Conservation (phyloP, 2,888 invertebrate genomes). For the Ornithoptera alexandrae region DNA sequence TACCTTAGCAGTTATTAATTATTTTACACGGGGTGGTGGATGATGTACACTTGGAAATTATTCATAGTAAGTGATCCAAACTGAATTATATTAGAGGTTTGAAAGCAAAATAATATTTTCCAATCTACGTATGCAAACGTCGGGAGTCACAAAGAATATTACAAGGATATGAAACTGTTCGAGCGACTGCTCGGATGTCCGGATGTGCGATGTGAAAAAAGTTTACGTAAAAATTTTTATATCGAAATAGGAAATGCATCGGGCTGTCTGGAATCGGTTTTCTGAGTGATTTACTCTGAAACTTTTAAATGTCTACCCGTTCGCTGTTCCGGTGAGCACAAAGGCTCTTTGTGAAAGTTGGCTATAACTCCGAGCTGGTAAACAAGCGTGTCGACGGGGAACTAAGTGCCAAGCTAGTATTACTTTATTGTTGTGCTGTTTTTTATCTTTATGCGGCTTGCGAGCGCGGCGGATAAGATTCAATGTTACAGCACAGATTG, state of each 20-base stretch:
- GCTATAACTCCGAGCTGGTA: constrained; percentile 1
- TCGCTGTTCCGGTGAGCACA: constrained; percentile 7
- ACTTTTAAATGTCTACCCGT: constrained; percentile 8
- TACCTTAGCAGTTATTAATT: no score
- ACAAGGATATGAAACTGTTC: not conserved
- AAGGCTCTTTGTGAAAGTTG: constrained; percentile 19
- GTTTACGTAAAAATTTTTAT: constrained; percentile 8
- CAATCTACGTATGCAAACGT: not conserved
- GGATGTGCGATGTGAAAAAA: not conserved
- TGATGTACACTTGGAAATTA: no score
- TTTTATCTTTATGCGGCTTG: no score
- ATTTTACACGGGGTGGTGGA: no score
- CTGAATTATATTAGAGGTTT: no score
- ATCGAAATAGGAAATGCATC: constrained; percentile 1
- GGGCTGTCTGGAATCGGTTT: constrained; percentile 7
- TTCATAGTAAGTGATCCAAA: no score
- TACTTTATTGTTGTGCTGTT: not conserved
- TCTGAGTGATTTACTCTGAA: constrained; percentile 14
- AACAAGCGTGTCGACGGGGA: constrained; percentile 4
- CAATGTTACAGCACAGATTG: no score
- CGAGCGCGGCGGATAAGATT: no score
- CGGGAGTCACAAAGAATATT: not conserved
- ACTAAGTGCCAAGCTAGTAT: not conserved
- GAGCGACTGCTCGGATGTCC: not conserved
- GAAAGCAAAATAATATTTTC: no score